Evolutionary conservation across 2,113 vertebrate species (phyloP), one percentile per base, ranked within the genome.

Genomic region (Zapornia atra): DNA sequence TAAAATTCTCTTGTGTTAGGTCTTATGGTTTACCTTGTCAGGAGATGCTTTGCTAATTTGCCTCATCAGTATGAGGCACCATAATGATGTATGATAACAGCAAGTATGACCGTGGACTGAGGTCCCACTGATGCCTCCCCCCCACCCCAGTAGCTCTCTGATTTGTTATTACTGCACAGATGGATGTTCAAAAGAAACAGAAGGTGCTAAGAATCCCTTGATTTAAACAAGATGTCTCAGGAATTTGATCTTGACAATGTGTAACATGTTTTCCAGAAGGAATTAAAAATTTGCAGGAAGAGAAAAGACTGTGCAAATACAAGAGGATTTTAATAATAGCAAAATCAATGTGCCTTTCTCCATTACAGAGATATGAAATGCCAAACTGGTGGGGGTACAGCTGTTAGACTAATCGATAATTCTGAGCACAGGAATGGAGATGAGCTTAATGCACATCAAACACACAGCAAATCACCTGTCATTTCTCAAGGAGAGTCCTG

Each of bases 171-270:
- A 57, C 64, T 73, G 83, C 51, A 91, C 96, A 96, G 95, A 95
- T 91, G 94, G 94, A 33, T 92, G 25, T 80, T 94, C 78, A 73
- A 89, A 93, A 72, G 93, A 96, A 96, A 88, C 93, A 97, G 96
- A 97, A 97, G 95, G 92, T 96, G 94, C 90, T 66, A 89, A 97
- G 81, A 83, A 91, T 90, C 92, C 71, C 71, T 94, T 97, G 95
- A 96, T 96, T 96, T 97, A 97, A 97, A 96, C 90, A 97, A 97
- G 96, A 96, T 85, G 94, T 95, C 96, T 95, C 85, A 90, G 85
- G 92, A 91, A 46, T 93, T 85, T 91, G 88, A 93, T 96, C 90
- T 89, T 94, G 95, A 96, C 93, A 96, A 85, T 65, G 66, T 87
- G 83, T 85, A 96, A 56, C 5, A 4, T 94, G 63, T 94, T 96